Conservation (phyloP, 2,797 vertebrate species). For the Enteromius paludinosus region DNA sequence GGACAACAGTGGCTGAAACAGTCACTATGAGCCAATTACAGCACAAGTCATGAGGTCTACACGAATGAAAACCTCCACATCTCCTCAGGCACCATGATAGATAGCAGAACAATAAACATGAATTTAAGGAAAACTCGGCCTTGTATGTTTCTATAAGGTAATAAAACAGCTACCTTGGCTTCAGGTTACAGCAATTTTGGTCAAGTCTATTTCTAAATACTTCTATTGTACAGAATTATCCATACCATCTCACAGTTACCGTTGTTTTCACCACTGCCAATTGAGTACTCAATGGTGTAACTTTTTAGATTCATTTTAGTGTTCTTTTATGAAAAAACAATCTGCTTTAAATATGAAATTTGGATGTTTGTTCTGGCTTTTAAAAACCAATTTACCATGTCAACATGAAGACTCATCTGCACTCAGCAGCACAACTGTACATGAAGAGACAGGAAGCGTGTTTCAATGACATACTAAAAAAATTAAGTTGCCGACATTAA, state of each 20-base stretch:
- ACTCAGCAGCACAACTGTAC: neutral
- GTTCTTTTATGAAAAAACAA: neutral
- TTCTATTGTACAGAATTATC: neutral
- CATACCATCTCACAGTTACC: no score
- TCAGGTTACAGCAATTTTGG: neutral
- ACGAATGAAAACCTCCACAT: neutral
- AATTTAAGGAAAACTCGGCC: neutral
- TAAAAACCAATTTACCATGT: neutral
- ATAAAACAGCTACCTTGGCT: neutral
- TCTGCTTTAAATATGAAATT: neutral
- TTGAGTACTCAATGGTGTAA: neutral
- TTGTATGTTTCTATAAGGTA: neutral
- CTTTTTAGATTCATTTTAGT: no score
- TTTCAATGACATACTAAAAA: neutral
- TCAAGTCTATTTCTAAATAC: neutral
- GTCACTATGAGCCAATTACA: neutral
- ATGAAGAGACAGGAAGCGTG: neutral
- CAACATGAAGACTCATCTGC: neutral
- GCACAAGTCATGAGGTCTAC: neutral
- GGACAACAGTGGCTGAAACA: neutral
- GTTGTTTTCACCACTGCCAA: neutral
- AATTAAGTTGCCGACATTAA: no score
- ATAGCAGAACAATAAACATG: neutral
- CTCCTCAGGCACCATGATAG: neutral
- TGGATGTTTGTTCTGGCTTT: neutral